Percentiles rank a stretch among this genome's conserved stretches.
Evolutionary conservation across 2,113 vertebrate genomes (phyloP).

Genomic region (Salvelinus sp.): DNA sequence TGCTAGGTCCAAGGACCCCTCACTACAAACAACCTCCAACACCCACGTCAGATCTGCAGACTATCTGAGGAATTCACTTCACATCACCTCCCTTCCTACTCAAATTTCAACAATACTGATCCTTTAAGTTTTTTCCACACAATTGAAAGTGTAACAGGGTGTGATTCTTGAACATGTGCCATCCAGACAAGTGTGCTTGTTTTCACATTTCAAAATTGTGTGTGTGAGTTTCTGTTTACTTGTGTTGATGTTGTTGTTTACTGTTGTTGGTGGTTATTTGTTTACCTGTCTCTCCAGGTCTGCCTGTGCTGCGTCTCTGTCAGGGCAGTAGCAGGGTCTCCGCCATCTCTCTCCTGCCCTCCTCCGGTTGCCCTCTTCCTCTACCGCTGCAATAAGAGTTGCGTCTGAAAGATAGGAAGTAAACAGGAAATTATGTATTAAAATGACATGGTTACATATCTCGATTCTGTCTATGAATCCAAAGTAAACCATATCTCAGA

Average conservation of each 20-base stretch:
- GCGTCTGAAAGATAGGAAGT: slow-evolving; percentile 78
- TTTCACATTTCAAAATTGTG: not conserved
- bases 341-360: slow-evolving; percentile 79
- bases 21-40: slow-evolving; percentile 42
- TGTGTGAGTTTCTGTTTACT: slow-evolving; percentile 7
- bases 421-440: slow-evolving; percentile 4
- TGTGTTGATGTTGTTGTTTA: not conserved
- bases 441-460: not conserved
- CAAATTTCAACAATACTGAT: too few relatives aligned
- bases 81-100: not conserved
- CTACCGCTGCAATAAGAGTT: slow-evolving; percentile 73
- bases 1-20: slow-evolving; percentile 52
- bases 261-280: not conserved
- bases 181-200: not conserved
- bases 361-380: slow-evolving; percentile 69
- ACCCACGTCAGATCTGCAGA: slow-evolving; percentile 9
- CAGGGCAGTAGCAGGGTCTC: slow-evolving; percentile 80
- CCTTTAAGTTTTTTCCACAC: not conserved
- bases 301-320: slow-evolving; percentile 83
- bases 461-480: not conserved
- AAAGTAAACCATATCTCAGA: too few relatives aligned
- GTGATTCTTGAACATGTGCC: not conserved
- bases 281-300: slow-evolving; percentile 91
- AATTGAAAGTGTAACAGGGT: not conserved
- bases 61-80: slow-evolving; percentile 49